Base-by-base conservation (phyloP, 2,797 vertebrate species). In the Anisognathus igniventris region DNA sequence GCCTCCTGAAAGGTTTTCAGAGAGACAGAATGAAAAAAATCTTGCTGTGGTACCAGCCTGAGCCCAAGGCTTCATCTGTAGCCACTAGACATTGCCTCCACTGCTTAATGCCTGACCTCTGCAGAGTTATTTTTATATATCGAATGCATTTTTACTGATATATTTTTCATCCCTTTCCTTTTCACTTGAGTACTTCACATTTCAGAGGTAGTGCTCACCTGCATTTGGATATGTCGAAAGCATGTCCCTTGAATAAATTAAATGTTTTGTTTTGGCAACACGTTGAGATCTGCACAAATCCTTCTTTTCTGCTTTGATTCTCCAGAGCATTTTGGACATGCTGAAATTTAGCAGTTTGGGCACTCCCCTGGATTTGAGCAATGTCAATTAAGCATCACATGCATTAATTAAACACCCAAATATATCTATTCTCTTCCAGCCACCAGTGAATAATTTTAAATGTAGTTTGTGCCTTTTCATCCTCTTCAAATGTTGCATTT, bases 91-190 rank as follows among this genome's bases (percentile, higher is more conserved):
- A 78, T 47, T n/a, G n/a, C 61, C 62, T 65, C 21, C 0, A 0
- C 62, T 60, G 12, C 82, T 57, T 50, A 65, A 53, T 5, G 3
- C 50, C 39, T n/a, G 68, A 73, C 75, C 66, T 70, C 82, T 81
- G 35, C 68, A 39, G 86, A 86, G 50, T 40, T 76, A 39, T 74
- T 94, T 95, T 81, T 47, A 23, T 82, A 28, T 90, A 91, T 66
- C 1, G 0, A 65, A 71, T 58, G 37, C 68, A 1, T 91, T 96
- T 93, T 96, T 86, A 40, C 47, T 35, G 4, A 86, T 91, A 24
- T 56, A 76, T 93, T 96, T 94, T 95, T 96, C 79, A 92, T 94
- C 77, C 56, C 27, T 54, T 93, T 96, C 70, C 85, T 91, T 80
- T 76, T 86, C 71, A 54, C 35, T 72, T 23, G 31, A 85, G 83